A percentile compares a stretch with the other conserved stretches of the same genome.
Conservation (phyloP, 2,888 invertebrate species). For the Pristionchus entomophagus region DNA sequence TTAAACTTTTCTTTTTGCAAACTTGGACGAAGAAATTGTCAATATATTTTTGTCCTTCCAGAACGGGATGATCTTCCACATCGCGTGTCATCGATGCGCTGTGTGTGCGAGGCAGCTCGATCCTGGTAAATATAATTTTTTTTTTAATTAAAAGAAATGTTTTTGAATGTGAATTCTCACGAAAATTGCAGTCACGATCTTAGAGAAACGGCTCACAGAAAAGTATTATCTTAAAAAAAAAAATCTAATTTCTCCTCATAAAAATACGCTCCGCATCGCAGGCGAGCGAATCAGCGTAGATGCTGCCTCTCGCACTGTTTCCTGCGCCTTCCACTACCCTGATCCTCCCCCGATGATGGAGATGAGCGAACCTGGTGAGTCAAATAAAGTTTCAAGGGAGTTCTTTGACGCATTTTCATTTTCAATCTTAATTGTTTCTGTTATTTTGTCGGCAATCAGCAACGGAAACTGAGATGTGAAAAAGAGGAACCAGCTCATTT, state of each 20-base stretch:
- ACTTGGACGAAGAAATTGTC: too few species aligned
- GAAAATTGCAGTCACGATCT: too few species aligned
- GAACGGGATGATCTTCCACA: conserved; percentile 71
- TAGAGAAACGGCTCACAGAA: too few species aligned
- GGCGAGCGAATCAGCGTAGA: conserved; percentile 75
- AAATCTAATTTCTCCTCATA: too few species aligned
- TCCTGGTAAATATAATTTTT: not conserved
- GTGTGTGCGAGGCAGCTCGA: conserved; percentile 54
- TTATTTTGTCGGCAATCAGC: too few species aligned
- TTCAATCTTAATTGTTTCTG: too few species aligned
- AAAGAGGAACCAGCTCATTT: not conserved
- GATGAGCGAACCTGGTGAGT: not conserved
- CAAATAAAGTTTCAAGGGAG: not conserved
- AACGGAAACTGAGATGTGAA: too few species aligned
- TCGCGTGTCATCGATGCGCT: conserved; percentile 70
- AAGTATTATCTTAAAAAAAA: too few species aligned
- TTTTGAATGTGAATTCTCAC: too few species aligned
- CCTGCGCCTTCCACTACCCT: conserved; percentile 65
- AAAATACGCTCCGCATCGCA: too few species aligned
- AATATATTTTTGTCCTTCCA: conserved; percentile 50
- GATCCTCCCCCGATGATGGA: not conserved
- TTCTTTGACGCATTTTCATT: too few species aligned
- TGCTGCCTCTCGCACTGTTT: conserved; percentile 62
- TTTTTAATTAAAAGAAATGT: not conserved
- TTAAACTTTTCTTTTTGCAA: not conserved